Conservation (phyloP, 2,888 invertebrate species). For the Automeris io region DNA sequence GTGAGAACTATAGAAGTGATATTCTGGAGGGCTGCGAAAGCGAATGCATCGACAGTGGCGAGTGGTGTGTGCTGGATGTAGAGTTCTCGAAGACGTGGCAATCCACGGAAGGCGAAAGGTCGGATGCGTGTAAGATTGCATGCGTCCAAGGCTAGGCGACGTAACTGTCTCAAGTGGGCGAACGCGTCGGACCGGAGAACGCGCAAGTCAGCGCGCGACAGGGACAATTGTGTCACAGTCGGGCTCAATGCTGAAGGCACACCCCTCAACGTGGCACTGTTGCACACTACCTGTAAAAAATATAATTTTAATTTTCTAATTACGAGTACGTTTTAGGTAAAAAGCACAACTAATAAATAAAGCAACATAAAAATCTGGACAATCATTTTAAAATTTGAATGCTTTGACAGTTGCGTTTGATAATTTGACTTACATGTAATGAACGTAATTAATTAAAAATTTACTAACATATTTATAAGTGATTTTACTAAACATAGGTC, state of each 20-base stretch:
- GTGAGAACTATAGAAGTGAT: slow-evolving; percentile 83
- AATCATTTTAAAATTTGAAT: no score
- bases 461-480: background rate
- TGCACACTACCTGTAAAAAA: slow-evolving; percentile 87
- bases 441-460: no score
- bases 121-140: slow-evolving; percentile 90
- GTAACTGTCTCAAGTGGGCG: slow-evolving; percentile 85
- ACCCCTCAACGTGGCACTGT: slow-evolving; percentile 87
- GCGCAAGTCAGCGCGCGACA: slow-evolving; percentile 91
- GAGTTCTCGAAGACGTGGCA: slow-evolving; percentile 85
- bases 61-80: slow-evolving; percentile 93
- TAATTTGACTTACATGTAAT: no score
- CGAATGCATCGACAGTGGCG: slow-evolving; percentile 86
- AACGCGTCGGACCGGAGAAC: slow-evolving; percentile 90
- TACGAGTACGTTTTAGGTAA: background rate
- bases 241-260: slow-evolving; percentile 87
- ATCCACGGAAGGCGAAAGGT: slow-evolving; percentile 90
- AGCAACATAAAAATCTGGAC: no score
- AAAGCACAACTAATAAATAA: no score
- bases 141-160: slow-evolving; percentile 89
- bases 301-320: slow-evolving; percentile 9
- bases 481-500: background rate
- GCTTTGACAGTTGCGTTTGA: background rate
- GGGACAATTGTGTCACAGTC: slow-evolving; percentile 88
- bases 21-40: slow-evolving; percentile 90